Evolutionary conservation across 2,797 vertebrate species (phyloP).

Genomic region (Enteromius mattozi): DNA sequence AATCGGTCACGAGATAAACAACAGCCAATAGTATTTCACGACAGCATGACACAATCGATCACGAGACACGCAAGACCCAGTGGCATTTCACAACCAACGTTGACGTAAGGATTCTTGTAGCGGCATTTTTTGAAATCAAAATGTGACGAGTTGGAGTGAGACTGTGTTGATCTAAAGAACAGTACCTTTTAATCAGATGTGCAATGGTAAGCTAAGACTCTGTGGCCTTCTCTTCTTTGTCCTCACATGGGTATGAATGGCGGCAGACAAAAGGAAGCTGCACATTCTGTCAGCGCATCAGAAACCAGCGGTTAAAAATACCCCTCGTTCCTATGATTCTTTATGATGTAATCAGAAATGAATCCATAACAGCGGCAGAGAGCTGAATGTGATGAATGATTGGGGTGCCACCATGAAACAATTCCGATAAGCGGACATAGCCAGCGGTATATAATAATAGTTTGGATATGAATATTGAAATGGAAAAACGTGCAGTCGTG

Average conservation of each 20-base stretch:
- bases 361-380: background rate
- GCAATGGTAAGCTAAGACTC: background rate
- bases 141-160: too few relatives aligned
- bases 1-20: too few relatives aligned
- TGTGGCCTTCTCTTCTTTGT: background rate
- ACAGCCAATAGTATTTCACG: too few relatives aligned
- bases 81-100: too few relatives aligned
- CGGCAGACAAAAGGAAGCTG: conserved; percentile 29
- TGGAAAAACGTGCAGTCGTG: background rate
- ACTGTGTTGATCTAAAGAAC: background rate
- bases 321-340: background rate
- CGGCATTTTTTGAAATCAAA: too few relatives aligned
- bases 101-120: too few relatives aligned
- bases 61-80: too few relatives aligned
- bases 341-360: conserved; percentile 15
- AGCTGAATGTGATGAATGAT: conserved; percentile 26
- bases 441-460: conserved; percentile 3
- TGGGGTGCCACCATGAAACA: background rate
- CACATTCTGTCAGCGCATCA: conserved; percentile 15
- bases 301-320: conserved; percentile 35
- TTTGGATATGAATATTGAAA: background rate
- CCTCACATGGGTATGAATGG: background rate
- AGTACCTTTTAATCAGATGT: conserved; percentile 27
- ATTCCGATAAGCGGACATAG: background rate
- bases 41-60: too few relatives aligned